phyloP scores from a whole-genome alignment of 1,140 invertebrate genomes.

The Hypothenemus hampei region DNA sequence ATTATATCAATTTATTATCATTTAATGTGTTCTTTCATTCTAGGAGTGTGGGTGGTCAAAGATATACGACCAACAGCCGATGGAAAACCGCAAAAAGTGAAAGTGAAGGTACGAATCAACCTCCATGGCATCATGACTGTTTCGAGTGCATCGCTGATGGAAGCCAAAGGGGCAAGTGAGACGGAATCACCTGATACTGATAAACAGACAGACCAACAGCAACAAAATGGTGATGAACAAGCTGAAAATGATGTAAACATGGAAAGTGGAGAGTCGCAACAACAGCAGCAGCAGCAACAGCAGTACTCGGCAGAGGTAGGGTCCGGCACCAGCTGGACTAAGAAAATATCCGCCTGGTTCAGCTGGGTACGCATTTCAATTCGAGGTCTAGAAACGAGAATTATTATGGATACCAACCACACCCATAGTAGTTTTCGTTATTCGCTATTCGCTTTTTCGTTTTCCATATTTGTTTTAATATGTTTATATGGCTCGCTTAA shows the following conservation, averaged over 20 bases:
- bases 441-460: too few relatives aligned
- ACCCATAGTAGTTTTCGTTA: too few relatives aligned
- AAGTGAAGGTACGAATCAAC: constrained; percentile 92
- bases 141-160: constrained; percentile 76
- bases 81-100: constrained; percentile 88
- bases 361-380: constrained; percentile 43
- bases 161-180: constrained; percentile 69
- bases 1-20: neutral
- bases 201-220: constrained; percentile 44
- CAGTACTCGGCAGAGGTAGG: constrained; percentile 42
- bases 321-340: constrained; percentile 43
- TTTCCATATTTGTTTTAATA: too few relatives aligned
- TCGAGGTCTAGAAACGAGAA: too few relatives aligned
- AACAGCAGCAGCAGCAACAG: constrained; percentile 21
- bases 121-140: constrained; percentile 88
- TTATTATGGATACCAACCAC: too few relatives aligned
- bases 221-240: constrained; percentile 50
- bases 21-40: neutral
- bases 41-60: constrained; percentile 77
- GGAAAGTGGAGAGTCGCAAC: constrained; percentile 29
- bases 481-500: too few relatives aligned
- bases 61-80: constrained; percentile 81
- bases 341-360: constrained; percentile 46
- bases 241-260: constrained; percentile 20
- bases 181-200: constrained; percentile 50